These are phyloP conservation scores for Melanostoma scalare DNA, from an alignment of 2,888 invertebrate species.

Conservation along the genomic window DNA sequence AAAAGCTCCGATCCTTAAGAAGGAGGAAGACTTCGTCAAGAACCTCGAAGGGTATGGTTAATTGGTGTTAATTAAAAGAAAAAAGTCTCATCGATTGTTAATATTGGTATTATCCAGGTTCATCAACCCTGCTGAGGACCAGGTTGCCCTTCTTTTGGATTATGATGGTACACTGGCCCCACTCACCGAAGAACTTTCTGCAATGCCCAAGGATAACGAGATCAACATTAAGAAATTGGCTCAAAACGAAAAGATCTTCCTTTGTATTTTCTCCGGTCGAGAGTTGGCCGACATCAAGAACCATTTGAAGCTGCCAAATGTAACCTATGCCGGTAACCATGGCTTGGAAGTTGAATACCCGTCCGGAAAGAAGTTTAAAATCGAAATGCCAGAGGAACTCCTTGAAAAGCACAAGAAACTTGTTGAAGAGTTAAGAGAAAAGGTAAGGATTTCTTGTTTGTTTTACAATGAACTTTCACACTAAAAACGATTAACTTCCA, in stretches of 20 bases:
- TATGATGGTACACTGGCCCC: conserved; percentile 91
- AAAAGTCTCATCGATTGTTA: conserved; percentile 4
- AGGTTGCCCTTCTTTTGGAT: conserved; percentile 87
- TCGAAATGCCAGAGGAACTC: conserved; percentile 88
- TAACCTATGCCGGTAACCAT: conserved; percentile 90
- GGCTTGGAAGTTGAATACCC: conserved; percentile 90
- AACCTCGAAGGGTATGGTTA: conserved; percentile 80
- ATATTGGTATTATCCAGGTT: conserved; percentile 75
- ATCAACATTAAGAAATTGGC: conserved; percentile 87
- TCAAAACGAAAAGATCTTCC: conserved; percentile 88
- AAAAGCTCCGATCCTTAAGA: conserved; percentile 81
- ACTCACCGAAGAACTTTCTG: conserved; percentile 86
- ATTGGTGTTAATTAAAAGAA: not conserved
- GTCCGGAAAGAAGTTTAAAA: conserved; percentile 89
- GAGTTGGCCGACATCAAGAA: conserved; percentile 88
- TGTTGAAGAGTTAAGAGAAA: conserved; percentile 86
- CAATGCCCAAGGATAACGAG: conserved; percentile 88
- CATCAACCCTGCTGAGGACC: conserved; percentile 85
- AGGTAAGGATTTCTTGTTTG: conserved; percentile 79
- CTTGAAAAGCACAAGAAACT: conserved; percentile 87
- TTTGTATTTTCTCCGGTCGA: conserved; percentile 88
- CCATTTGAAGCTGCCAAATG: conserved; percentile 84
- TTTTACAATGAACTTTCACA: not conserved
- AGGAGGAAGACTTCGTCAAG: conserved; percentile 81
- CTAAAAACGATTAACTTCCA: not conserved